These are phyloP conservation scores for Parazoanthus darwini DNA, from an alignment of 92 coral and sea anemone species.

Conservation along the genomic window DNA sequence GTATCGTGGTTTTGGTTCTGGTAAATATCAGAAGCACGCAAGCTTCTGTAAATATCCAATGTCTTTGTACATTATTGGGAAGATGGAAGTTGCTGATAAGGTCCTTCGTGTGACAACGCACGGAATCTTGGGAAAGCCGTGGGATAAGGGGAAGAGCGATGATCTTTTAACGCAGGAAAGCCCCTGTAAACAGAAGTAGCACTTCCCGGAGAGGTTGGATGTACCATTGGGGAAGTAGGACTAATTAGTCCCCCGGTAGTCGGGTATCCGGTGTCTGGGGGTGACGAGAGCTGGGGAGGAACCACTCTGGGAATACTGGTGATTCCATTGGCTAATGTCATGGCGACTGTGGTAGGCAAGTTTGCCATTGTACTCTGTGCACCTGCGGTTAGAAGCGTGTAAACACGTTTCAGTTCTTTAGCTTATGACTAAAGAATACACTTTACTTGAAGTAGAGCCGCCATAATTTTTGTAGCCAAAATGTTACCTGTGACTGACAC, in stretches of 20 bases:
- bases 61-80: constrained; percentile 15
- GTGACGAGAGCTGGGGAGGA: constrained; percentile 58
- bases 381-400: neutral
- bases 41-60: neutral
- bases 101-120: constrained; percentile 47
- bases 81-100: constrained; percentile 50
- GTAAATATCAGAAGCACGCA: neutral
- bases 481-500: too few species aligned
- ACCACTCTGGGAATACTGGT: constrained; percentile 17
- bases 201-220: constrained; percentile 67
- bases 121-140: constrained; percentile 61
- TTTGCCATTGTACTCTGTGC: constrained; percentile 36
- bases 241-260: constrained; percentile 56
- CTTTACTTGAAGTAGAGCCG: neutral
- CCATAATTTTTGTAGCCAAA: neutral
- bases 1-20: neutral
- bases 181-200: constrained; percentile 66
- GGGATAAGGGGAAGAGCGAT: constrained; percentile 65
- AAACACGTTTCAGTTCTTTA: neutral
- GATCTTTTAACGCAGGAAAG: constrained; percentile 57
- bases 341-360: constrained; percentile 1
- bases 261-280: constrained; percentile 52
- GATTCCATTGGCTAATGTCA: constrained; percentile 35
- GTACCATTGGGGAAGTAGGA: constrained; percentile 60
- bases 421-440: neutral